A percentile compares a stretch with the other conserved stretches of the same genome.
Conservation (phyloP, 2,888 invertebrate genomes). For the Perithous albicinctus region DNA sequence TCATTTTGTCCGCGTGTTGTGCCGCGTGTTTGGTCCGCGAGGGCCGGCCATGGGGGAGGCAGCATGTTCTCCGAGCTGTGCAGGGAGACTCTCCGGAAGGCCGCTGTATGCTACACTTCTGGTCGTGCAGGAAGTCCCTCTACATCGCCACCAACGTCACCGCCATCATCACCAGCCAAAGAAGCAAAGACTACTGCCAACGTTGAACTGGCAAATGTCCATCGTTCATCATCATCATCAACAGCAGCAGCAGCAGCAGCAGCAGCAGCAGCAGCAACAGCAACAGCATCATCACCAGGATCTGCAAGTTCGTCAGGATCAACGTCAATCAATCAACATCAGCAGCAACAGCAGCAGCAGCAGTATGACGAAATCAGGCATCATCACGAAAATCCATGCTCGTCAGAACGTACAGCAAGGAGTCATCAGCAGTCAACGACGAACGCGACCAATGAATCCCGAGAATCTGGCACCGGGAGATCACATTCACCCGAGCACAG, state of each 20-base stretch:
- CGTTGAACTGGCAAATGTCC: conserved; percentile 80
- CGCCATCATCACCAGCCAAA: conserved; percentile 83
- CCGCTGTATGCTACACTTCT: conserved; percentile 85
- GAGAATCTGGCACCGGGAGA: conserved; percentile 69
- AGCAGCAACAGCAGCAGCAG: conserved; percentile 32
- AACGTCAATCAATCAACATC: conserved; percentile 57
- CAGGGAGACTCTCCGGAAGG: conserved; percentile 86
- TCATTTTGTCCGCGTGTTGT: background rate
- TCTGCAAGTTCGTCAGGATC: conserved; percentile 50
- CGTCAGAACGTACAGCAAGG: conserved; percentile 57
- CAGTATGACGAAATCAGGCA: conserved; percentile 53
- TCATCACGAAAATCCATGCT: conserved; percentile 49
- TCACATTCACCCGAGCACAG: conserved; percentile 73
- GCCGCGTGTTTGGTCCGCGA: conserved; percentile 68
- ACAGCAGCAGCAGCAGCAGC: conserved; percentile 39
- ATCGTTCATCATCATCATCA: conserved; percentile 67
- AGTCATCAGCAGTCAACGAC: conserved; percentile 63
- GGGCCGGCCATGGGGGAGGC: conserved; percentile 83
- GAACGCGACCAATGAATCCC: conserved; percentile 64
- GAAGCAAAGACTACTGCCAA: conserved; percentile 77
- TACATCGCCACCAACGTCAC: conserved; percentile 83
- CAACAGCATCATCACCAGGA: conserved; percentile 50
- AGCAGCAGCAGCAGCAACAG: conserved; percentile 41
- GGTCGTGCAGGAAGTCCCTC: conserved; percentile 82
- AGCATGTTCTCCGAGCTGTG: conserved; percentile 87